Percentiles rank a stretch among this genome's conserved stretches.
Conservation (phyloP, 64 coral and sea anemone genomes). For the Pocillopora verrucosa region DNA sequence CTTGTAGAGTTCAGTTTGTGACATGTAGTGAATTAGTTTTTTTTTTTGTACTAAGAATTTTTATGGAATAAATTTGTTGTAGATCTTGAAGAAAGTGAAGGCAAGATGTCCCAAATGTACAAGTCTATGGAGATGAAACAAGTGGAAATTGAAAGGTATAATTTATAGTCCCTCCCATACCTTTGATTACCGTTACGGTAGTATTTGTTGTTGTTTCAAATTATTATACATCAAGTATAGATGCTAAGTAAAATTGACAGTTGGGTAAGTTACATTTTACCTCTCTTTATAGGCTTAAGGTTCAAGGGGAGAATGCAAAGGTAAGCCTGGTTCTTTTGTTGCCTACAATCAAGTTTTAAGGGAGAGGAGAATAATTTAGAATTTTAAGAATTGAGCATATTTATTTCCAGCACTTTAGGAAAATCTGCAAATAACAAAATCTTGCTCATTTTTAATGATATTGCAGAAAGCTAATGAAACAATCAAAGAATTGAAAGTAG, state of each 20-base stretch:
- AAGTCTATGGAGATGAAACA: slow-evolving; percentile 89
- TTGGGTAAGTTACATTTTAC: background rate
- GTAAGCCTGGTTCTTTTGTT: background rate
- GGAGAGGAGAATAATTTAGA: no score
- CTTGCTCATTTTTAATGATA: background rate
- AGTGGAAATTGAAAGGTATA: slow-evolving; percentile 86
- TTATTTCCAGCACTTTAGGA: no score
- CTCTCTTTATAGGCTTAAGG: slow-evolving; percentile 33
- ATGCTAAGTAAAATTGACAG: no score
- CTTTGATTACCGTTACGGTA: background rate
- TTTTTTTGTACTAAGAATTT: background rate
- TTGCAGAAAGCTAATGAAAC: slow-evolving; percentile 41
- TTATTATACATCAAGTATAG: no score
- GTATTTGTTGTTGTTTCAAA: background rate
- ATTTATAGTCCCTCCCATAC: background rate
- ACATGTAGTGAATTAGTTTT: no score
- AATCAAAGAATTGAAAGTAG: slow-evolving; percentile 50
- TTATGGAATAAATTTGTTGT: background rate
- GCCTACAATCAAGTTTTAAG: background rate
- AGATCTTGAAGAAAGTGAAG: slow-evolving; percentile 87
- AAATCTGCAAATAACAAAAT: background rate
- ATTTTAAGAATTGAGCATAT: background rate
- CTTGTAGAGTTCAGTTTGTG: no score
- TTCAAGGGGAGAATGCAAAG: slow-evolving; percentile 64
- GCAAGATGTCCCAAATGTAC: slow-evolving; percentile 77